phyloP scores from a whole-genome alignment of 2,113 vertebrate genomes.

The Boleophthalmus pectinirostris region DNA sequence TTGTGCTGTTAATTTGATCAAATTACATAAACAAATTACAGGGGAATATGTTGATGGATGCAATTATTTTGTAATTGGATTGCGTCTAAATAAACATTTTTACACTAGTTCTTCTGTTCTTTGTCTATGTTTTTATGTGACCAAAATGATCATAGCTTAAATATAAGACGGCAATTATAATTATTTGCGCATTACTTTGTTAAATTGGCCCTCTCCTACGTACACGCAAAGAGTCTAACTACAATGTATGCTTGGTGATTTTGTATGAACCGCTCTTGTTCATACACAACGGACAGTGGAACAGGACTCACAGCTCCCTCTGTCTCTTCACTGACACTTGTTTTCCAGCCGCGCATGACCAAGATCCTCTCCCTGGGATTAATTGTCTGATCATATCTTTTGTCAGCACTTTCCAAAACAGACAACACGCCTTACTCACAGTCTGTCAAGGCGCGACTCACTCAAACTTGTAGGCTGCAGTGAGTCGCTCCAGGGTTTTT shows the following conservation, averaged over 20 bases:
- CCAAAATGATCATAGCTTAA: not conserved
- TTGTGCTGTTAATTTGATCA: no score
- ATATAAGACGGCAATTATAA: no score
- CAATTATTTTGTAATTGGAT: no score
- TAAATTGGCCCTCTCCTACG: no score
- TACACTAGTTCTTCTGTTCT: not conserved
- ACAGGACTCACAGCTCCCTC: not conserved
- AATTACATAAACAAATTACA: no score
- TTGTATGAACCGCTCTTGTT: not conserved
- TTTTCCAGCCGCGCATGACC: not conserved
- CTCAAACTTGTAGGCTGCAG: not conserved
- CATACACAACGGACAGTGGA: not conserved
- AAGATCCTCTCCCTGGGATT: not conserved
- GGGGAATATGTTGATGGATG: no score
- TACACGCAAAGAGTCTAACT: not conserved
- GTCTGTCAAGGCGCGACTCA: constrained; percentile 13
- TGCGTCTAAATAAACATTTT: no score
- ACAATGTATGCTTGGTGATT: not conserved
- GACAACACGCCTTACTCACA: constrained; percentile 16
- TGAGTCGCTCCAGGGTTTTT: constrained; percentile 17
- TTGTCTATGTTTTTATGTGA: not conserved
- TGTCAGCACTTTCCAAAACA: not conserved
- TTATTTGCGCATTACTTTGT: no score
- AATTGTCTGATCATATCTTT: not conserved
- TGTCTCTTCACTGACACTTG: constrained; percentile 1